phyloP scores from a whole-genome alignment of 2,113 vertebrate species.

The Rana temporaria region DNA sequence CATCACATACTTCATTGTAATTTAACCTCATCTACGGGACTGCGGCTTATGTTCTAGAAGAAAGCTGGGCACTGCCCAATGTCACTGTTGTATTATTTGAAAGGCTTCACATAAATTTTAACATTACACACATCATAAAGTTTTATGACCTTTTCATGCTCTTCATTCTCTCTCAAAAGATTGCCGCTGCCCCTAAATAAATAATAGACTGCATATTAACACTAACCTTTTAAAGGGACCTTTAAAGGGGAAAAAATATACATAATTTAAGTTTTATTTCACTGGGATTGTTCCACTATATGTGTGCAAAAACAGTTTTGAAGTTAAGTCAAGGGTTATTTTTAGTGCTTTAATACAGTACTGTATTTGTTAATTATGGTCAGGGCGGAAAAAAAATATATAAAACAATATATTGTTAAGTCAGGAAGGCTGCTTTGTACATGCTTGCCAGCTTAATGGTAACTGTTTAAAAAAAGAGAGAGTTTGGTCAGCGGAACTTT shows the following conservation, averaged over 20 bases:
- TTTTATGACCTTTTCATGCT: constrained; percentile 78
- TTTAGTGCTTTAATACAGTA: too few relatives aligned
- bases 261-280: neutral
- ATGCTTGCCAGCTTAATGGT: too few relatives aligned
- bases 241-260: neutral
- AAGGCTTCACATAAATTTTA: constrained; percentile 83
- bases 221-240: constrained; percentile 25
- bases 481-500: too few relatives aligned
- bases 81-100: constrained; percentile 73
- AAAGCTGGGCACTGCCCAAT: constrained; percentile 71
- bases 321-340: too few relatives aligned
- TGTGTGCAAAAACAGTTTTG: too few relatives aligned
- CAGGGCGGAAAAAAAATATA: too few relatives aligned
- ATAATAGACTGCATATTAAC: constrained; percentile 34
- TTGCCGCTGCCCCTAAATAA: constrained; percentile 10
- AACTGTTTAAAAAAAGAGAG: too few relatives aligned
- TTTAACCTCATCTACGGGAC: constrained; percentile 65
- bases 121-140: constrained; percentile 87
- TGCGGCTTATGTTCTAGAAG: constrained; percentile 60
- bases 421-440: too few relatives aligned
- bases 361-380: too few relatives aligned
- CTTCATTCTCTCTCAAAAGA: constrained; percentile 78
- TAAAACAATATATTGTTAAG: too few relatives aligned
- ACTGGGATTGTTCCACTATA: too few relatives aligned
- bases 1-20: constrained; percentile 67